Conservation (phyloP, 2,888 invertebrate species). For the Drosophila kuntzei region DNA sequence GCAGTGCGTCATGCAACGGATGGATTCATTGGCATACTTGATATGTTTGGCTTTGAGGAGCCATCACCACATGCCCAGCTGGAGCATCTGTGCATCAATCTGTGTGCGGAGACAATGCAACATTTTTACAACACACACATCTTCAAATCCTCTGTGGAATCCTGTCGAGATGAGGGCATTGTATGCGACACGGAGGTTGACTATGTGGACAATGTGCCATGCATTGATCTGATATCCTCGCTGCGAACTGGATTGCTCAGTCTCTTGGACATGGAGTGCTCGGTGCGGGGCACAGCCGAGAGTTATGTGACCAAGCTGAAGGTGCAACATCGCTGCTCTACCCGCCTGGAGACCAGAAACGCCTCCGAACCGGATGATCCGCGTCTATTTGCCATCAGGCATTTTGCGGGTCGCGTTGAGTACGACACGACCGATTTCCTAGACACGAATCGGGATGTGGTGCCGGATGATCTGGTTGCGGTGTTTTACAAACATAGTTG, state of each 20-base stretch:
- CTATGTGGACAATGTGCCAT: constrained; percentile 97
- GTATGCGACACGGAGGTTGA: constrained; percentile 95
- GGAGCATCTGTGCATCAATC: constrained; percentile 97
- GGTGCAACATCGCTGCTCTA: constrained; percentile 92
- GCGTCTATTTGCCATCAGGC: constrained; percentile 94
- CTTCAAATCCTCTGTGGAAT: constrained; percentile 96
- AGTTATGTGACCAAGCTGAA: constrained; percentile 93
- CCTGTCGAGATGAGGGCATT: constrained; percentile 97
- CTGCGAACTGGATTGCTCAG: constrained; percentile 95
- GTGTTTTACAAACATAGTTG: constrained; percentile 97
- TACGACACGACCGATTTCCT: constrained; percentile 96
- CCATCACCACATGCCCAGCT: constrained; percentile 93
- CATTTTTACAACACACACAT: constrained; percentile 99
- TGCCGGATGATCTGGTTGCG: constrained; percentile 96
- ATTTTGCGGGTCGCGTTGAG: constrained; percentile 94
- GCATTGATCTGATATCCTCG: constrained; percentile 97
- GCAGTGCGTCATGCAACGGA: constrained; percentile 97
- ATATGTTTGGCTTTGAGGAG: constrained; percentile 99
- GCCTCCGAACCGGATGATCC: constrained; percentile 92
- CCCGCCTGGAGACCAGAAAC: constrained; percentile 90
- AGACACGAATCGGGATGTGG: constrained; percentile 95
- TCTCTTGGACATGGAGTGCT: constrained; percentile 96
- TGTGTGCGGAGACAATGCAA: constrained; percentile 98
- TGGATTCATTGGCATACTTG: constrained; percentile 97
- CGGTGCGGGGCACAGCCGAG: constrained; percentile 92